A percentile compares a stretch with the other conserved stretches of the same genome.
Evolutionary conservation across 2,888 invertebrate genomes (phyloP).

Genomic region (Oscheius myriophilus): DNA sequence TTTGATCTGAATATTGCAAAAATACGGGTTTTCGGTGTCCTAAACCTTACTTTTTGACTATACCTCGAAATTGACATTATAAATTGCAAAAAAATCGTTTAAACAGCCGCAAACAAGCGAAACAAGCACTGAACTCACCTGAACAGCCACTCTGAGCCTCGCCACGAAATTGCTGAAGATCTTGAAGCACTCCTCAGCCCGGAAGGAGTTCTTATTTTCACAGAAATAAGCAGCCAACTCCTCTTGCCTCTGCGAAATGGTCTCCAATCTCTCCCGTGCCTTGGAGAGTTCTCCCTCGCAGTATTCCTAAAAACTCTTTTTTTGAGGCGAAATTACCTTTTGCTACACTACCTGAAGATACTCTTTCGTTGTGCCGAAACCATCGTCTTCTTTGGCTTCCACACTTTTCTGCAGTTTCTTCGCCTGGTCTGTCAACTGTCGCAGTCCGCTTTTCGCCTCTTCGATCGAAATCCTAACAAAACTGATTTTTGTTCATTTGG

Average conservation of each 20-base stretch:
- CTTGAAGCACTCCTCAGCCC: constrained; percentile 67
- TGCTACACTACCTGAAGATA: constrained; percentile 36
- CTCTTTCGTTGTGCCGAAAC: constrained; percentile 30
- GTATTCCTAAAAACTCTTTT: constrained; percentile 1
- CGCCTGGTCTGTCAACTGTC: constrained; percentile 30
- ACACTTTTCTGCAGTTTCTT: constrained; percentile 36
- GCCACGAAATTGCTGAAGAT: constrained; percentile 61
- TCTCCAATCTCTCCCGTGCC: background rate
- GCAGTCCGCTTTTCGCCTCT: constrained; percentile 39
- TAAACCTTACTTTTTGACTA: no score
- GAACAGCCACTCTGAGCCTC: constrained; percentile 47
- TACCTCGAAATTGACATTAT: background rate
- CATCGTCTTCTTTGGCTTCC: constrained; percentile 12
- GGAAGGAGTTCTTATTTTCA: constrained; percentile 54
- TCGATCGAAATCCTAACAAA: constrained; percentile 40
- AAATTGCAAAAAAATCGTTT: background rate
- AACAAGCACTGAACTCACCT: no score
- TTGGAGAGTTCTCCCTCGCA: background rate
- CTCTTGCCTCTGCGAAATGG: constrained; percentile 26
- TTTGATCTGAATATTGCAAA: no score
- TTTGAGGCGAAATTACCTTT: background rate
- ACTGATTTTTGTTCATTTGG: no score
- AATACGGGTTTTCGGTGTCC: no score
- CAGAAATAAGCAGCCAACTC: constrained; percentile 49
- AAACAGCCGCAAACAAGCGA: no score